These are phyloP conservation scores for Lasioglossum lativentre DNA, from an alignment of 2,888 invertebrate genomes.

Conservation along the genomic window DNA sequence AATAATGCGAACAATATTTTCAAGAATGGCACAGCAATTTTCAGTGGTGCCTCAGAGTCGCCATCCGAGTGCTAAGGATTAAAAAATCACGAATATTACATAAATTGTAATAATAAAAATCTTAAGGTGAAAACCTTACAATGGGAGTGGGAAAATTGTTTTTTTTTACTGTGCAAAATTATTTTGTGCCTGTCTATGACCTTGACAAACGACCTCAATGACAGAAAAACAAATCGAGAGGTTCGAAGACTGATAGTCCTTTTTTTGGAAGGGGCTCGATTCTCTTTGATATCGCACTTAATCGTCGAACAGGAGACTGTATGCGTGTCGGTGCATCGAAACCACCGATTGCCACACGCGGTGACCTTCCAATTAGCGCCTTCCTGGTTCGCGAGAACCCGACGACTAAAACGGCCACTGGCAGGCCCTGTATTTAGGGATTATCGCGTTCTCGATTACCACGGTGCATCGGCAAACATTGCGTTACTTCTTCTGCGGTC, in stretches of 20 bases:
- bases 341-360: slow-evolving; percentile 34
- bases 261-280: background rate
- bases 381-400: slow-evolving; percentile 28
- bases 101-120: too few relatives aligned
- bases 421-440: slow-evolving; percentile 24
- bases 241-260: background rate
- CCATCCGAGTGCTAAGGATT: too few relatives aligned
- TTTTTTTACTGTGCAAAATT: background rate
- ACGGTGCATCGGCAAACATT: slow-evolving; percentile 18
- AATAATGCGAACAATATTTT: too few relatives aligned
- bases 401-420: slow-evolving; percentile 13
- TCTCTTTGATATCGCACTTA: background rate
- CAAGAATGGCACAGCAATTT: too few relatives aligned
- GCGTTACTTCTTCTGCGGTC: slow-evolving; percentile 19
- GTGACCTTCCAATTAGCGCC: slow-evolving; percentile 46
- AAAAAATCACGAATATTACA: too few relatives aligned
- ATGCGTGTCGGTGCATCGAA: slow-evolving; percentile 20
- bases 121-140: too few relatives aligned
- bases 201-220: background rate
- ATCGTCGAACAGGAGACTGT: background rate
- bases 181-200: background rate
- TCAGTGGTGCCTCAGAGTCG: too few relatives aligned
- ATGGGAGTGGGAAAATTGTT: background rate
- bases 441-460: slow-evolving; percentile 28
- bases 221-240: background rate